Evolutionary conservation across 2,797 vertebrate genomes (phyloP).

Genomic region (Gymnocypris eckloni): DNA sequence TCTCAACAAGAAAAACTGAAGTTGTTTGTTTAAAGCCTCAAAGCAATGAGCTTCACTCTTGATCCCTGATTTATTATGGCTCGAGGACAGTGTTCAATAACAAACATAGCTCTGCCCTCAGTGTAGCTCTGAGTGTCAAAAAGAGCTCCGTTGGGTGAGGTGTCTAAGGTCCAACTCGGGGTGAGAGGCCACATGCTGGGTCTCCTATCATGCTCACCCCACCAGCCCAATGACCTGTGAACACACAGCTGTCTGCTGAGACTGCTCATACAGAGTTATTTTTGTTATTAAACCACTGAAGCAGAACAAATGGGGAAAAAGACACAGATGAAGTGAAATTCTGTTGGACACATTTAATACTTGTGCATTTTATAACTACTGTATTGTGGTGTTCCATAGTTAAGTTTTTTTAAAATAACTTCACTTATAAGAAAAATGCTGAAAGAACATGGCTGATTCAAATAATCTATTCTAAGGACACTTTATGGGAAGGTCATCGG

Average conservation of each 20-base stretch:
- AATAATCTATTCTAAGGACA: background rate
- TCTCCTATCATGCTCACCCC: constrained; percentile 1
- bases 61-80: constrained; percentile 53
- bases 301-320: background rate
- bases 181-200: constrained; percentile 9
- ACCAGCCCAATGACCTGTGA: constrained; percentile 20
- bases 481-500: background rate
- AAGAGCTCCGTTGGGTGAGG: constrained; percentile 18
- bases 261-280: background rate
- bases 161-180: constrained; percentile 12
- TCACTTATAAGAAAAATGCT: background rate
- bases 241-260: constrained; percentile 14
- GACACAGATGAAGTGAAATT: background rate
- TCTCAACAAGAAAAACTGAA: constrained; percentile 15
- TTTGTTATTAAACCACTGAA: constrained; percentile 23
- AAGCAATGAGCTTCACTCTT: constrained; percentile 33
- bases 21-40: constrained; percentile 53
- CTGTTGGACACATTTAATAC: background rate
- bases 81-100: constrained; percentile 45
- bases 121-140: constrained; percentile 5
- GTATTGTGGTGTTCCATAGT: background rate
- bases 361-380: background rate
- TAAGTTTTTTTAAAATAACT: background rate
- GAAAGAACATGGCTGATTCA: constrained; percentile 1
- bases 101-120: constrained; percentile 10